Conservation (phyloP, 2,797 vertebrate genomes). For the Sparus aurata region DNA sequence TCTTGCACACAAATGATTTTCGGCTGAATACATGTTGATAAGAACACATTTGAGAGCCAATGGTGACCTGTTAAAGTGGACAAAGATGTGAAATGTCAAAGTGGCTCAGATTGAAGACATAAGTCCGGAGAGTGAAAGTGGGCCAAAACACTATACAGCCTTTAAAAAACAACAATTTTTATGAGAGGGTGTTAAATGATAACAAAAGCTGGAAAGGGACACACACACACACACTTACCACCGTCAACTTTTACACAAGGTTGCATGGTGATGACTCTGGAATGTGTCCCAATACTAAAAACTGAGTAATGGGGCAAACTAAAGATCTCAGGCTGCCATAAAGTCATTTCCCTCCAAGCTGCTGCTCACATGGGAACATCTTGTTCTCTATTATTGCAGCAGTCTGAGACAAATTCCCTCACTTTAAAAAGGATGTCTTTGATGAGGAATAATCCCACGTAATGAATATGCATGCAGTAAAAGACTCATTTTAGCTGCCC, state of each 20-base stretch:
- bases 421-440: slow-evolving; percentile 5
- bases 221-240: slow-evolving; percentile 21
- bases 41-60: background rate
- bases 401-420: background rate
- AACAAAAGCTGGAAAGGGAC: slow-evolving; percentile 24
- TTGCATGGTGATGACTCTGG: slow-evolving; percentile 49
- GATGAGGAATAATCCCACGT: background rate
- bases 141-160: background rate
- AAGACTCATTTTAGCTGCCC: background rate
- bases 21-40: background rate
- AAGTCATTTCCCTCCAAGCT: slow-evolving; percentile 37
- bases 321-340: slow-evolving; percentile 43
- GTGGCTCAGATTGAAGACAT: background rate
- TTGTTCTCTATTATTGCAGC: slow-evolving; percentile 13
- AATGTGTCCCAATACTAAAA: slow-evolving; percentile 49
- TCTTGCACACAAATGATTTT: background rate
- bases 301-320: slow-evolving; percentile 30
- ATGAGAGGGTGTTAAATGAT: slow-evolving; percentile 33
- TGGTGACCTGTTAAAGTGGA: background rate
- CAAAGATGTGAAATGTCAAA: background rate
- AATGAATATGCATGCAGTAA: slow-evolving; percentile 13
- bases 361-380: slow-evolving; percentile 26
- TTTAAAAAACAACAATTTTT: slow-evolving; percentile 28
- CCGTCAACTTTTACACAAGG: slow-evolving; percentile 42
- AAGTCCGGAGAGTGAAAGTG: background rate